Conservation (phyloP, 1,140 invertebrate genomes). For the Plutomurus gul region DNA sequence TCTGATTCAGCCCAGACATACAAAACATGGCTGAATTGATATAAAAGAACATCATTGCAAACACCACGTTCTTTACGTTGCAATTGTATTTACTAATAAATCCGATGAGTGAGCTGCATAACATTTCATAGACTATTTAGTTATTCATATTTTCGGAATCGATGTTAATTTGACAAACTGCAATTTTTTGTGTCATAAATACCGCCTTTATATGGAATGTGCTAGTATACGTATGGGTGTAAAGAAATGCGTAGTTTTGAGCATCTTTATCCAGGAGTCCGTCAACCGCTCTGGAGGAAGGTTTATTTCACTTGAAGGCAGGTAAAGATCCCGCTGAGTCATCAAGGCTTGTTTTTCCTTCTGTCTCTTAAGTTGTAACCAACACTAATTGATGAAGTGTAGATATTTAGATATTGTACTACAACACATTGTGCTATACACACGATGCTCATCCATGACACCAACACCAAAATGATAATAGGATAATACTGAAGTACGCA, state of each 20-base stretch:
- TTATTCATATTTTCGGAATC: too few species aligned
- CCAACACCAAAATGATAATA: too few species aligned
- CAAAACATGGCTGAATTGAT: too few species aligned
- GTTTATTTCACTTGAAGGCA: background rate
- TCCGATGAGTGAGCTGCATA: too few species aligned
- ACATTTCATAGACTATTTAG: too few species aligned
- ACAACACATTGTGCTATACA: background rate
- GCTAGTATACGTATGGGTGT: background rate
- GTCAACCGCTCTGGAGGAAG: slow-evolving; percentile 4
- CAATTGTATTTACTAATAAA: too few species aligned
- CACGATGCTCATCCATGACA: background rate
- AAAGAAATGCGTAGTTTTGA: background rate
- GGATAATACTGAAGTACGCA: too few species aligned
- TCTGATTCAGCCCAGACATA: too few species aligned
- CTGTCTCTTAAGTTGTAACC: slow-evolving; percentile 8
- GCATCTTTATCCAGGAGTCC: background rate
- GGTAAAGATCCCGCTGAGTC: slow-evolving; percentile 31
- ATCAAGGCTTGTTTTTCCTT: slow-evolving; percentile 24
- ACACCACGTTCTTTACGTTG: too few species aligned
- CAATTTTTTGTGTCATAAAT: too few species aligned
- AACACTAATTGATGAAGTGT: slow-evolving; percentile 38
- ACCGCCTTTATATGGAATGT: background rate
- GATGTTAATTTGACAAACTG: too few species aligned
- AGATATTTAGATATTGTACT: background rate
- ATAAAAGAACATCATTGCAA: too few species aligned